These are phyloP conservation scores for Gnatocerus cornutus DNA, from an alignment of 2,888 invertebrate species.

Conservation along the genomic window DNA sequence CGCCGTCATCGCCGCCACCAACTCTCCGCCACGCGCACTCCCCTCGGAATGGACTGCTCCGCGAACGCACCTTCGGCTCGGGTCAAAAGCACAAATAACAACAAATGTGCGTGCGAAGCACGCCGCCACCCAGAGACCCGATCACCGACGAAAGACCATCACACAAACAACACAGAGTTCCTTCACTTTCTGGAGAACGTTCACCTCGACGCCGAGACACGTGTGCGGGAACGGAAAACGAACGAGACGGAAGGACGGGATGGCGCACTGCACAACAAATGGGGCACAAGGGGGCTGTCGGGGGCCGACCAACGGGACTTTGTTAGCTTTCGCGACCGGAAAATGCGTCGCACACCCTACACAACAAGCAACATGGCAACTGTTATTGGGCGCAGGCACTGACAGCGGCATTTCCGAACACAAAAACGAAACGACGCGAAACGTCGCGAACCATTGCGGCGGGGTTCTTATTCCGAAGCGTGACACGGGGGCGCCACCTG, in stretches of 20 bases:
- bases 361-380: constrained; percentile 69
- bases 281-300: constrained; percentile 4
- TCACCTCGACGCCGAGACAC: constrained; percentile 32
- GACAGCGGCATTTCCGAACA: constrained; percentile 51
- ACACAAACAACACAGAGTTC: constrained; percentile 21
- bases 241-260: background rate
- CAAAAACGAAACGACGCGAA: constrained; percentile 6
- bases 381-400: constrained; percentile 63
- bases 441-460: constrained; percentile 3
- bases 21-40: constrained; percentile 60
- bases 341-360: constrained; percentile 62
- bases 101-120: constrained; percentile 79
- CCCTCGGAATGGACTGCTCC: constrained; percentile 73
- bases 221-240: constrained; percentile 21
- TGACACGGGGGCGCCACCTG: constrained; percentile 14
- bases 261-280: background rate
- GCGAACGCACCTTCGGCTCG: constrained; percentile 66
- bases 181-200: constrained; percentile 40
- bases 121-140: constrained; percentile 50
- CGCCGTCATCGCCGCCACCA: constrained; percentile 42
- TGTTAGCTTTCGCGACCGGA: constrained; percentile 39
- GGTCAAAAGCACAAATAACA: constrained; percentile 82
- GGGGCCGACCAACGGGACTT: background rate
- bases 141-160: constrained; percentile 26
- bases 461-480: background rate